phyloP scores from a whole-genome alignment of 2,113 vertebrate species.

The Bubo scandiacus region DNA sequence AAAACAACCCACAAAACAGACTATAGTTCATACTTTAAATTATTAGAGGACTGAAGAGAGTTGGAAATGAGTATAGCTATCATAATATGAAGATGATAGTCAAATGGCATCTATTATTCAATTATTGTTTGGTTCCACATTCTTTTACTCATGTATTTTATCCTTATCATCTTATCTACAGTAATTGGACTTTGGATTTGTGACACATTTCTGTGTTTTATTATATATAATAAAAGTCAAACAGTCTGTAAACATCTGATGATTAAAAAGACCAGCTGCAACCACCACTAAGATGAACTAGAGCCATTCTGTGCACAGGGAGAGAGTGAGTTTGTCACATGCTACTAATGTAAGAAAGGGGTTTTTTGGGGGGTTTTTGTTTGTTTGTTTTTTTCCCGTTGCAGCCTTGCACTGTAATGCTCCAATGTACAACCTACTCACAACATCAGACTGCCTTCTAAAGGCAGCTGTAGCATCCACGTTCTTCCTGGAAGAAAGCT shows the following conservation, averaged over 20 bases:
- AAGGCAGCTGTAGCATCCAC: neutral
- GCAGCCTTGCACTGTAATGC: neutral
- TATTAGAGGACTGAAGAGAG: neutral
- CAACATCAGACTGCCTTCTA: neutral
- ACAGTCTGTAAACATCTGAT: neutral
- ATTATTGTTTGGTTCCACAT: neutral
- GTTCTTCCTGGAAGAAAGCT: neutral
- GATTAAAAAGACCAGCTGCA: conserved; percentile 16
- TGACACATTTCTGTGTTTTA: conserved; percentile 14
- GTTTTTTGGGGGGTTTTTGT: too few relatives aligned
- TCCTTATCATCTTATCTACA: neutral
- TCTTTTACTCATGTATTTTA: neutral
- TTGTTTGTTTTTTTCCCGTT: neutral
- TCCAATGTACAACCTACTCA: neutral
- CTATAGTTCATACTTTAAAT: neutral
- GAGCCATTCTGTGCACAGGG: neutral
- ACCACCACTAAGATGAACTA: neutral
- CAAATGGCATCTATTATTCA: neutral
- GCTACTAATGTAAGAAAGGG: neutral
- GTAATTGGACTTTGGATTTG: neutral
- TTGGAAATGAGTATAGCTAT: neutral
- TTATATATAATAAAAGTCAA: neutral
- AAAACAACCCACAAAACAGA: neutral
- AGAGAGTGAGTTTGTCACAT: neutral
- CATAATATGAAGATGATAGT: neutral